Conservation (phyloP, 2,888 invertebrate genomes). For the Cyaniris semiargus region DNA sequence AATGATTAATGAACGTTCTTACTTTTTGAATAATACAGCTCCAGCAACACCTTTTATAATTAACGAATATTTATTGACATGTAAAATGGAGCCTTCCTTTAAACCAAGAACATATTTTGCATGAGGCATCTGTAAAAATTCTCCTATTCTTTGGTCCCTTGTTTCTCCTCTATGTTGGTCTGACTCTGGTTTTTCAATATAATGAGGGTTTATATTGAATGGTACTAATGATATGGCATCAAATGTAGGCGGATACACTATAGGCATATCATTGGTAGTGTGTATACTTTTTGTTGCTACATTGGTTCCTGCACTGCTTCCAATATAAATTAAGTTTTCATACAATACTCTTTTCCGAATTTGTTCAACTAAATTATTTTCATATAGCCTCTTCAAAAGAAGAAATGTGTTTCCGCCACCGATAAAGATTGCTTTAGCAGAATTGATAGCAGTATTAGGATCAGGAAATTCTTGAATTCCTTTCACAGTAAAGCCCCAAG, state of each 20-base stretch:
- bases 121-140: constrained; percentile 83
- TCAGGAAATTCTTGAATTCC: constrained; percentile 83
- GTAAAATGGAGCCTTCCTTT: constrained; percentile 85
- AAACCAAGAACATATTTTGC: constrained; percentile 84
- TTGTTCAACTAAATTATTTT: constrained; percentile 82
- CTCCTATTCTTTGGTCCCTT: constrained; percentile 85
- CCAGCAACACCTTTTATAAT: constrained; percentile 82
- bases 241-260: constrained; percentile 87
- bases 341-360: constrained; percentile 83
- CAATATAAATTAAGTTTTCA: constrained; percentile 86
- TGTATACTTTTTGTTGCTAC: constrained; percentile 89
- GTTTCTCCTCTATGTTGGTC: constrained; percentile 89
- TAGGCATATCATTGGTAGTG: constrained; percentile 95
- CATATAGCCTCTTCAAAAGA: constrained; percentile 85
- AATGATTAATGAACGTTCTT: constrained; percentile 51
- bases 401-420: constrained; percentile 92
- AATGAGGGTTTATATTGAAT: constrained; percentile 93
- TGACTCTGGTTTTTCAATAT: constrained; percentile 82
- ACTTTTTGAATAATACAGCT: constrained; percentile 84
- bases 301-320: constrained; percentile 91
- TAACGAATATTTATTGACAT: constrained; percentile 80
- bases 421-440: constrained; percentile 86
- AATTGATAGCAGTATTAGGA: constrained; percentile 78
- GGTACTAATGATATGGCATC: constrained; percentile 86
- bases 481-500: constrained; percentile 84